phyloP scores from a whole-genome alignment of 2,113 vertebrate genomes.

The Pteruthius melanotis region DNA sequence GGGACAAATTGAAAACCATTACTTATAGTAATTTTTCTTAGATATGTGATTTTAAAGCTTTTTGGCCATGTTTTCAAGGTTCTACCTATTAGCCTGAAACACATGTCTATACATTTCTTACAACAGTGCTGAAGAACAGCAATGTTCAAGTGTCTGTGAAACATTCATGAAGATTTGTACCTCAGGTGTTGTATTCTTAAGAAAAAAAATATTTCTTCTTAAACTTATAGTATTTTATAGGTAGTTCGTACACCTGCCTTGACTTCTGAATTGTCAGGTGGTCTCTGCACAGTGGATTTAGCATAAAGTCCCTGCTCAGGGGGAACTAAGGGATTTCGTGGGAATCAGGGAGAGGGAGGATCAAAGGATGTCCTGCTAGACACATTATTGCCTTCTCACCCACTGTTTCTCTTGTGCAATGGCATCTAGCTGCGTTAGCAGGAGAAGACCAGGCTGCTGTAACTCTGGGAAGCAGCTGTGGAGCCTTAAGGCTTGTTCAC shows the following conservation, averaged over 20 bases:
- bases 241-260: not conserved
- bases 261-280: not conserved
- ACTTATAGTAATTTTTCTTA: not conserved
- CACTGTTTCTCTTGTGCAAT: not conserved
- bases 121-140: not conserved
- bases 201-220: not conserved
- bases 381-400: not conserved
- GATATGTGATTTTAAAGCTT: not conserved
- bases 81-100: not conserved
- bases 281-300: not conserved
- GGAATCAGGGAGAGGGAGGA: not conserved
- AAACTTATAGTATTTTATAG: not conserved
- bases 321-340: not conserved
- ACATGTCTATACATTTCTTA: not conserved
- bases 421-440: not conserved
- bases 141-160: not conserved
- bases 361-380: not conserved
- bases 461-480: not conserved
- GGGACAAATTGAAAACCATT: not conserved
- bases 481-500: slow-evolving; percentile 15
- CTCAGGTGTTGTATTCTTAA: not conserved
- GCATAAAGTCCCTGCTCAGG: not conserved
- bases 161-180: not conserved
- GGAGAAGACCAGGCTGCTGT: not conserved
- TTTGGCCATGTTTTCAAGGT: not conserved